Evolutionary conservation across 2,888 invertebrate genomes (phyloP).

Genomic region (Zygothrica quintamaculata): DNA sequence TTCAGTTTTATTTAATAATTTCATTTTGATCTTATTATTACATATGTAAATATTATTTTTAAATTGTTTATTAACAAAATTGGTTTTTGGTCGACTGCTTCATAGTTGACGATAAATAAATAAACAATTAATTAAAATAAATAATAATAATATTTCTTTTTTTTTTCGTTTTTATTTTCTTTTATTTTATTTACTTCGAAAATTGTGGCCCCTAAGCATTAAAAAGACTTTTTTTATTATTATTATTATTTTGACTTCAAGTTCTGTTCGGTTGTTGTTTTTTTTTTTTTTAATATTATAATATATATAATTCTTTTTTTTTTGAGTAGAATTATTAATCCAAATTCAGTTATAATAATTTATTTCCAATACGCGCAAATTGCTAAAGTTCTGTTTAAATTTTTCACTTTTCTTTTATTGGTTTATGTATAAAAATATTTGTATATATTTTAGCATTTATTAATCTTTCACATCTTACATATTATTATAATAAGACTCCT

Average conservation of each 20-base stretch:
- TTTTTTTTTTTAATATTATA: constrained; percentile 27
- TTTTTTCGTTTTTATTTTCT: constrained; percentile 49
- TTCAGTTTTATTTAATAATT: no score
- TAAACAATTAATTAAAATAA: constrained; percentile 78
- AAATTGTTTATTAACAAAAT: no score
- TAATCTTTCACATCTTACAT: constrained; percentile 56
- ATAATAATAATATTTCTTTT: constrained; percentile 69
- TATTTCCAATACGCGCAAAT: constrained; percentile 29
- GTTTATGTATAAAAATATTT: constrained; percentile 71
- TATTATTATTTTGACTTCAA: constrained; percentile 65
- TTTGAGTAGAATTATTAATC: constrained; percentile 24
- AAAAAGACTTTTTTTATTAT: constrained; percentile 80
- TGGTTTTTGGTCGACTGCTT: no score
- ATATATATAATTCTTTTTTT: constrained; percentile 21
- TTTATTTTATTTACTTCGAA: constrained; percentile 79
- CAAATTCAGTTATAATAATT: constrained; percentile 36
- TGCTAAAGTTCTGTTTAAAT: constrained; percentile 27
- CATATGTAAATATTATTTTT: constrained; percentile 56
- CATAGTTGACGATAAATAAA: no score
- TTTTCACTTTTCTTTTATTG: constrained; percentile 43
- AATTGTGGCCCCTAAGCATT: constrained; percentile 84
- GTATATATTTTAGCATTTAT: constrained; percentile 63
- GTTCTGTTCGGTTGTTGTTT: constrained; percentile 58
- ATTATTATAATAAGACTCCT: constrained; percentile 73
- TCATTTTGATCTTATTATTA: constrained; percentile 47